Conservation (phyloP, 2,888 invertebrate species). For the Brachyopa scutellaris region DNA sequence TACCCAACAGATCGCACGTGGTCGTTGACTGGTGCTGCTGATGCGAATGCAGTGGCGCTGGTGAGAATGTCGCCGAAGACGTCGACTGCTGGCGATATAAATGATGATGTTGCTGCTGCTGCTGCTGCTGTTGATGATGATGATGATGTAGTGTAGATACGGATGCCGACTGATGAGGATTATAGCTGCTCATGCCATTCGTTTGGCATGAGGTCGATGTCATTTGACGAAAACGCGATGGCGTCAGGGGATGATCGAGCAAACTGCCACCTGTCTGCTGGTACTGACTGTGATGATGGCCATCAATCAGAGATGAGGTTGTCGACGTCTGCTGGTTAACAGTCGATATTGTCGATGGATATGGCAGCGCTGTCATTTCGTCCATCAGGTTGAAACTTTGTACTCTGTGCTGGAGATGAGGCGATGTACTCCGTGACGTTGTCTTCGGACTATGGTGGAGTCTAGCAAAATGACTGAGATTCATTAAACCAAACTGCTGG, state of each 20-base stretch:
- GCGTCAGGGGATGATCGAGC: slow-evolving; percentile 81
- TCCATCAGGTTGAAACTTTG: slow-evolving; percentile 81
- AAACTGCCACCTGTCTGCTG: slow-evolving; percentile 81
- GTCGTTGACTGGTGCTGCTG: slow-evolving; percentile 81
- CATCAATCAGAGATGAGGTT: slow-evolving; percentile 80
- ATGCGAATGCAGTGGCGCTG: slow-evolving; percentile 80
- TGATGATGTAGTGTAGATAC: slow-evolving; percentile 76
- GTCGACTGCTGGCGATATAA: slow-evolving; percentile 81
- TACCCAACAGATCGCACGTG: slow-evolving; percentile 80
- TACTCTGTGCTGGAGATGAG: slow-evolving; percentile 81
- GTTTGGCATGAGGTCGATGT: slow-evolving; percentile 81
- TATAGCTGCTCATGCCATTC: slow-evolving; percentile 76
- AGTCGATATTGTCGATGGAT: slow-evolving; percentile 79
- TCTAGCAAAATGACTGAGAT: slow-evolving; percentile 74
- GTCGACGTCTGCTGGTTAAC: slow-evolving; percentile 80
- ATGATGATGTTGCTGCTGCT: slow-evolving; percentile 75
- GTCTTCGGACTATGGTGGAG: slow-evolving; percentile 82
- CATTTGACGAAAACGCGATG: slow-evolving; percentile 80
- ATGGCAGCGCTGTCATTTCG: slow-evolving; percentile 79
- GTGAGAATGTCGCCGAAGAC: slow-evolving; percentile 81
- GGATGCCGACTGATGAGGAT: slow-evolving; percentile 75
- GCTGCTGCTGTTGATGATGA: slow-evolving; percentile 74
- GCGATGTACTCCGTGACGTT: slow-evolving; percentile 81
- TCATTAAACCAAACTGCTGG: slow-evolving; percentile 67
- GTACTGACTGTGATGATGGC: slow-evolving; percentile 80